A percentile compares a stretch with the other conserved stretches of the same genome.
Evolutionary conservation across 2,888 invertebrate species (phyloP).

Genomic region (Drosophila percnosoma): DNA sequence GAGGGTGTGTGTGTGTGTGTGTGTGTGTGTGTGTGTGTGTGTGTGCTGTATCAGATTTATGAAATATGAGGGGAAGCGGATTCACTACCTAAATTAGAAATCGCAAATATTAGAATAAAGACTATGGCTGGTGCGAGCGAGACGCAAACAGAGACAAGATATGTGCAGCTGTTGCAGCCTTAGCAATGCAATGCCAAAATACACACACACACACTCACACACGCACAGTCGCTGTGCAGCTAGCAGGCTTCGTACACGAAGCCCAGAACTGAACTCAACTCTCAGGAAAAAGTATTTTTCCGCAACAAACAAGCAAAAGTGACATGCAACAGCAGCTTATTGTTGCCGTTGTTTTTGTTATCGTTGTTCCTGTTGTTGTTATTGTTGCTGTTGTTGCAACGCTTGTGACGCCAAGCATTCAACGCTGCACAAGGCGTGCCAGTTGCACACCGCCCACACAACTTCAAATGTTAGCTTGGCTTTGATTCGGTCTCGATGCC

Average conservation of each 20-base stretch:
- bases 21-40: slow-evolving; percentile 3
- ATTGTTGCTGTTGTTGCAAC: slow-evolving; percentile 28
- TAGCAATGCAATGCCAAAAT: slow-evolving; percentile 7
- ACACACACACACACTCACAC: slow-evolving; percentile 20
- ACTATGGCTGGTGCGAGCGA: slow-evolving; percentile 45
- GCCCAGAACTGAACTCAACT: slow-evolving; percentile 45
- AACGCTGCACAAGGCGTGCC: slow-evolving; percentile 68
- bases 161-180: slow-evolving; percentile 59
- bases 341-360: slow-evolving; percentile 27
- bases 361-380: slow-evolving; percentile 17
- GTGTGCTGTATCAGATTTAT: slow-evolving; percentile 8
- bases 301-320: slow-evolving; percentile 78
- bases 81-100: slow-evolving; percentile 64
- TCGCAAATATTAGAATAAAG: slow-evolving; percentile 79
- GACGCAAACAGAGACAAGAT: slow-evolving; percentile 54
- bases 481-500: slow-evolving; percentile 48
- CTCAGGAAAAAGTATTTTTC: slow-evolving; percentile 65
- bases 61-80: slow-evolving; percentile 29
- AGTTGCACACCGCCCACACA: slow-evolving; percentile 63
- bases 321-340: slow-evolving; percentile 73
- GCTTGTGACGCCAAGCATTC: slow-evolving; percentile 57
- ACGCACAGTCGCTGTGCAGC: slow-evolving; percentile 12
- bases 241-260: slow-evolving; percentile 5
- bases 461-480: slow-evolving; percentile 46
- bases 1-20: background rate